phyloP scores from a whole-genome alignment of 2,113 vertebrate genomes.

The Furnarius figulus region DNA sequence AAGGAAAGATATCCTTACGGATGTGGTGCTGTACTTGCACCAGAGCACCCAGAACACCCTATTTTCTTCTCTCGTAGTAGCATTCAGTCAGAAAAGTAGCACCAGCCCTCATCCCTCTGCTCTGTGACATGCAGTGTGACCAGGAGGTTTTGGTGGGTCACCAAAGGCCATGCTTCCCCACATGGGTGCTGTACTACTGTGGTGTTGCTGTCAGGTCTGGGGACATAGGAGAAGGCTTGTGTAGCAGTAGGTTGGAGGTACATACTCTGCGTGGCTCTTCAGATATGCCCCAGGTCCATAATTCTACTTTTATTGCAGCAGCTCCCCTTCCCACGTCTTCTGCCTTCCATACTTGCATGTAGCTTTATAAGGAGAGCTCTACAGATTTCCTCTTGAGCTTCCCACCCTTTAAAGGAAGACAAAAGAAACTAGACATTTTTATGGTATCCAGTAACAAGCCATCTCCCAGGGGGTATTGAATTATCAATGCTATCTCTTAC shows the following conservation, averaged over 20 bases:
- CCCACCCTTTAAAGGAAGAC: not conserved
- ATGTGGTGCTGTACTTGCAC: not conserved
- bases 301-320: not conserved
- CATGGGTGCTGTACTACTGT: accelerated
- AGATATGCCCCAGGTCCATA: not conserved
- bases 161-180: not conserved
- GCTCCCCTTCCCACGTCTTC: not conserved
- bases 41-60: not conserved
- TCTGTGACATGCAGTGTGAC: not conserved
- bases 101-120: not conserved
- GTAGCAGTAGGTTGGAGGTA: not conserved
- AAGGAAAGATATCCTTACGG: not conserved
- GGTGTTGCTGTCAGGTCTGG: not conserved
- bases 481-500: not conserved
- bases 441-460: not conserved
- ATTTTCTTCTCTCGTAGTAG: not conserved
- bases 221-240: not conserved
- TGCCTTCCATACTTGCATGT: not conserved
- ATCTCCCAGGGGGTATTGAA: not conserved
- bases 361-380: not conserved
- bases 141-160: not conserved
- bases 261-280: not conserved
- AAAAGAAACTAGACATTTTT: not conserved
- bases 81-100: not conserved
- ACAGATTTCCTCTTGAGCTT: not conserved